phyloP scores from a whole-genome alignment of 2,797 vertebrate species.

The Pipistrellus pipistrellus region DNA sequence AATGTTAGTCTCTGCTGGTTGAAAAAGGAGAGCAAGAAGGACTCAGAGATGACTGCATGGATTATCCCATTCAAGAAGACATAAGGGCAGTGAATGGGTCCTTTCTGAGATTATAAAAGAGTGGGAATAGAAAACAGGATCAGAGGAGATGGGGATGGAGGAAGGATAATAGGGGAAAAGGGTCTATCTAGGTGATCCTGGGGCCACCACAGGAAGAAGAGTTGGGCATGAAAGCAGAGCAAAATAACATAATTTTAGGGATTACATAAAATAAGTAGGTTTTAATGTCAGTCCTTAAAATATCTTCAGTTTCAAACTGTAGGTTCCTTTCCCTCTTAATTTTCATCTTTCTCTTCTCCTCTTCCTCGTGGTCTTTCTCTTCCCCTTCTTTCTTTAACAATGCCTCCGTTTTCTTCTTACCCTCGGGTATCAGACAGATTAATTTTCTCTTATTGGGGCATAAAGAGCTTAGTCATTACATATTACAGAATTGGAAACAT shows the following conservation, averaged over 20 bases:
- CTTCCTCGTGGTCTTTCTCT: neutral
- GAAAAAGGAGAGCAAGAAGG: neutral
- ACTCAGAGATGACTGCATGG: neutral
- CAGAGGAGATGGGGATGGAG: accelerated
- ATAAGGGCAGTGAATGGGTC: no score
- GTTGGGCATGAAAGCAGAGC: neutral
- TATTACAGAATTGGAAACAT: neutral
- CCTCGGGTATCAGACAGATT: neutral
- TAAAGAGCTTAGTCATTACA: neutral
- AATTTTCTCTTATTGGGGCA: neutral
- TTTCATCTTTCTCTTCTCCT: neutral
- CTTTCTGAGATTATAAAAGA: neutral
- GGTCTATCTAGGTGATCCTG: neutral
- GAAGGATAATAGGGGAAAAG: accelerated
- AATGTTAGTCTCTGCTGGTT: neutral
- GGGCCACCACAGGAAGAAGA: neutral
- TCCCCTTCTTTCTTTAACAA: neutral
- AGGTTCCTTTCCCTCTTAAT: neutral
- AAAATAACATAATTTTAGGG: neutral
- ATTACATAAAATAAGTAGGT: neutral
- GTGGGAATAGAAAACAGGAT: neutral
- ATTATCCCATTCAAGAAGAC: neutral
- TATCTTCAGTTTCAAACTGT: neutral
- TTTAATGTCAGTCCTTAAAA: neutral
- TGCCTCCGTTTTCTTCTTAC: neutral